Evolutionary conservation across 1,140 invertebrate genomes (phyloP).

Genomic region (Riptortus pedestris): DNA sequence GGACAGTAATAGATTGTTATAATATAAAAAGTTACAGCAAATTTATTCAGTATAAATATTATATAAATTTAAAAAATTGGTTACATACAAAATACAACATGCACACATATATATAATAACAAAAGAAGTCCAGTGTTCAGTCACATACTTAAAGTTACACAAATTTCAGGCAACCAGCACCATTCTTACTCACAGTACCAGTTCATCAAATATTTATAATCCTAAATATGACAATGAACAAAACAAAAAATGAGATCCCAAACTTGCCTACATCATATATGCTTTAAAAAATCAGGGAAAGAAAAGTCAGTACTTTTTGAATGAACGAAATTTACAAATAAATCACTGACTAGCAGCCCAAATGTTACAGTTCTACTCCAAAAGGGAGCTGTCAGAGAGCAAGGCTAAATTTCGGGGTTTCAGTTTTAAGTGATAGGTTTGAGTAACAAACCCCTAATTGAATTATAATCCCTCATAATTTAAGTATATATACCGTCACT

Average conservation of each 20-base stretch:
- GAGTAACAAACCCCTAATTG: too few relatives aligned
- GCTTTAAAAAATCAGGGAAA: not conserved
- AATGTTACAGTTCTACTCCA: too few relatives aligned
- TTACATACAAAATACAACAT: constrained; percentile 25
- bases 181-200: constrained; percentile 5
- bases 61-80: constrained; percentile 22
- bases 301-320: not conserved
- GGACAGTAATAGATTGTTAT: too few relatives aligned
- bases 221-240: constrained; percentile 6
- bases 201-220: not conserved
- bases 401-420: too few relatives aligned
- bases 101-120: constrained; percentile 21
- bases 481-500: too few relatives aligned
- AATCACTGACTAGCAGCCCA: too few relatives aligned
- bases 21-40: constrained; percentile 17
- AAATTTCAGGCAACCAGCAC: constrained; percentile 15
- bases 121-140: constrained; percentile 4
- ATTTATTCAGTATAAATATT: constrained; percentile 25
- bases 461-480: too few relatives aligned
- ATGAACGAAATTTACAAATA: too few relatives aligned
- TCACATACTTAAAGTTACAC: constrained; percentile 18
- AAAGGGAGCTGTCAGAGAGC: too few relatives aligned
- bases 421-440: too few relatives aligned
- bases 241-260: not conserved
- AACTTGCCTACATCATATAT: not conserved